Base-by-base conservation (phyloP, 2,888 invertebrate genomes). In the Drosophila monieri region DNA sequence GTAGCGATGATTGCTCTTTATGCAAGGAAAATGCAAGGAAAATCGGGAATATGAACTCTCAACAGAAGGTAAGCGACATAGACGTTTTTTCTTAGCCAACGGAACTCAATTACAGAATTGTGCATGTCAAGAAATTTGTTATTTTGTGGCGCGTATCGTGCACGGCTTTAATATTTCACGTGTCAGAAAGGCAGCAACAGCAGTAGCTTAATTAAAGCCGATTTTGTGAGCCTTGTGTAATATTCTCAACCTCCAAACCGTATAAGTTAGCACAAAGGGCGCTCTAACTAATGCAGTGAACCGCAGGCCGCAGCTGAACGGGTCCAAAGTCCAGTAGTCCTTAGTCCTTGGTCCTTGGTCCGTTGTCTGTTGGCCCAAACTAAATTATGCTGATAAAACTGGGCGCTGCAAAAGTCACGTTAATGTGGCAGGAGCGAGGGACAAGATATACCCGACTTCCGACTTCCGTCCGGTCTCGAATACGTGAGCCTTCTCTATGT, bases 321-420 rank as follows among this genome's bases (percentile, higher is more conserved):
- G 73, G 55, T 35, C 58, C 35, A 1, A 30, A 41, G 58, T 60
- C 57, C 60, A 23, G 46, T 46, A n/a, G 59, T 30, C 57, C 57
- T 4, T 9, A 14, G 60, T 57, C 57, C 57, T 9, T 32, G 14
- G 55, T 49, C 64, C 61, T 58, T 55, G 15, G 60, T 58, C 58
- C 39, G 47, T 14, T 51, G 60, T 69, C 61, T 48, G 18, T 41
- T 8, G 53, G 60, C 68, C 60, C 72, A 80, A 71, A 73, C 86
- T 76, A 84, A 84, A 81, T 86, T 79, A 86, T 85, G 80, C 74
- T 81, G 81, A 86, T 87, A 86, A 85, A 86, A 80, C 78, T 67
- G 66, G 58, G 55, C 70, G 72, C 68, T 74, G 55, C 70, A 79
- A 67, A 86, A 86, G 84, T 80, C 83, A 84, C 86, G 86, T 84